Conservation (phyloP, 2,113 vertebrate species). For the Hypocryptadius cinnamomeus region DNA sequence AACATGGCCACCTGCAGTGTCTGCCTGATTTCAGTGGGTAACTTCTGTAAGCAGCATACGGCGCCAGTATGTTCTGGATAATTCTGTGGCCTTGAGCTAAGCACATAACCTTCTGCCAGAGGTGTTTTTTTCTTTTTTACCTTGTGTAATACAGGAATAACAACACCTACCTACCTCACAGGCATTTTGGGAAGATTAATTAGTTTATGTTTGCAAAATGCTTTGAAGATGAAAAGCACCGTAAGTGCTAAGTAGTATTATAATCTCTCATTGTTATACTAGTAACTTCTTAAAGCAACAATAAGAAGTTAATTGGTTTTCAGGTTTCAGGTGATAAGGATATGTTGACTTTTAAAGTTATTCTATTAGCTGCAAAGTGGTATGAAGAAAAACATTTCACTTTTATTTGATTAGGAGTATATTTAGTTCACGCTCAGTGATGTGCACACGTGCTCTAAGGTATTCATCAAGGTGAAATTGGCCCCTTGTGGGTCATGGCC, state of each 20-base stretch:
- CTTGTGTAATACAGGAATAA: not conserved
- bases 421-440: not conserved
- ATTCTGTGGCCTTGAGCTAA: constrained; percentile 41
- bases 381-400: not conserved
- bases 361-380: constrained; percentile 6
- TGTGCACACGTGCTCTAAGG: not conserved
- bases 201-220: constrained; percentile 45
- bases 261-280: constrained; percentile 26
- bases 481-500: constrained; percentile 19
- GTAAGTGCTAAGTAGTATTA: constrained; percentile 31
- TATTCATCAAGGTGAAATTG: constrained; percentile 10
- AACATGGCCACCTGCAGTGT: not conserved
- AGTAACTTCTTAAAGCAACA: constrained; percentile 41
- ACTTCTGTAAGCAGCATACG: not conserved
- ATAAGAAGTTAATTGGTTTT: constrained; percentile 60
- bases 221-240: constrained; percentile 52
- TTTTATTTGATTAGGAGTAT: constrained; percentile 19
- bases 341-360: constrained; percentile 45
- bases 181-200: constrained; percentile 43
- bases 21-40: not conserved
- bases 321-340: constrained; percentile 37
- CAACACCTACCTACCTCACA: not conserved
- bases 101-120: constrained; percentile 2
- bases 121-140: not conserved
- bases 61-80: not conserved